A percentile compares a stretch with the other conserved stretches of the same genome.
phyloP scores from a whole-genome alignment of 2,888 invertebrate genomes.

The Adelphocoris suturalis region DNA sequence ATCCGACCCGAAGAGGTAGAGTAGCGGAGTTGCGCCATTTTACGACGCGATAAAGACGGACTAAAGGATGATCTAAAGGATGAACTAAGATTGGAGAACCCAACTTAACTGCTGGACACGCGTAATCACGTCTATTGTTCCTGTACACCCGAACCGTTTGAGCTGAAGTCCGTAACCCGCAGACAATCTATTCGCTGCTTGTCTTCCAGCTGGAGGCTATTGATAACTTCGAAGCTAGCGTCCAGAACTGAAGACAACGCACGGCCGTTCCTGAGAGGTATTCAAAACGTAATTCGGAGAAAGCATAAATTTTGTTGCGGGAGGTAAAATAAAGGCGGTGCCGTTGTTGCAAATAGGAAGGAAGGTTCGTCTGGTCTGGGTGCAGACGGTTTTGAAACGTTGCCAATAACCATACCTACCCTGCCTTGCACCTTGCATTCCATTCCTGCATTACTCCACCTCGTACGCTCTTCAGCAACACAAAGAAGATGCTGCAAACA shows the following conservation, averaged over 20 bases:
- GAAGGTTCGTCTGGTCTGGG: background rate
- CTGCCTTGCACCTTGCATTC: too few species aligned
- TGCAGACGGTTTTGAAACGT: background rate
- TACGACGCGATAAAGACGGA: slow-evolving; percentile 15
- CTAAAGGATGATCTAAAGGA: background rate
- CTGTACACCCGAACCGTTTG: background rate
- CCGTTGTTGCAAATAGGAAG: background rate
- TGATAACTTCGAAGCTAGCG: slow-evolving; percentile 21
- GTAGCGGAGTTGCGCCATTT: background rate
- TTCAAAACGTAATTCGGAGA: slow-evolving; percentile 5
- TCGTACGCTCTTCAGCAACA: too few species aligned
- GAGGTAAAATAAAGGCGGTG: background rate
- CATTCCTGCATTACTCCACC: too few species aligned
- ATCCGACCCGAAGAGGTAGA: background rate
- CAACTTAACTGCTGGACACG: background rate
- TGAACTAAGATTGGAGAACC: background rate
- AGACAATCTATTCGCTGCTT: background rate
- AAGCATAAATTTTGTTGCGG: slow-evolving; percentile 31
- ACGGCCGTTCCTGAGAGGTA: background rate
- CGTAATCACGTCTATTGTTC: slow-evolving; percentile 35
- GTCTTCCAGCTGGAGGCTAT: background rate
- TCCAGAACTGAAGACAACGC: slow-evolving; percentile 7
- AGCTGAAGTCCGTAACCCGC: background rate
- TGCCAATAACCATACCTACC: background rate
- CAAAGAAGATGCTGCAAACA: too few species aligned